A percentile compares a stretch with the other conserved stretches of the same genome.
phyloP scores from a whole-genome alignment of 2,797 vertebrate genomes.

The Amazona ochrocephala region DNA sequence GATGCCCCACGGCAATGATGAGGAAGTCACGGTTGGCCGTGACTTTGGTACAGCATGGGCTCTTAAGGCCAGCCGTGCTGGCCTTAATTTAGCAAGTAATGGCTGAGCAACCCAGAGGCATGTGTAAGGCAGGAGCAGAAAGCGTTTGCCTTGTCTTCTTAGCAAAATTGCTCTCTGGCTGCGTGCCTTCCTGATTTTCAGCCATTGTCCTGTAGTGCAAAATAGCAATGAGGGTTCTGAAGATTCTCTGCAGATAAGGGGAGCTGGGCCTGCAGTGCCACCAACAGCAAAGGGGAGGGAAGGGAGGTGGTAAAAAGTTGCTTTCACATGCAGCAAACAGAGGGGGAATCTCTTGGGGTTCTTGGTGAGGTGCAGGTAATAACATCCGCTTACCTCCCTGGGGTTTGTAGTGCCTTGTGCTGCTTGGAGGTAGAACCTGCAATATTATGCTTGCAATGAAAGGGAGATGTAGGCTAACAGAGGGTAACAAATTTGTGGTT shows the following conservation, averaged over 20 bases:
- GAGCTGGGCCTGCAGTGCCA: background rate
- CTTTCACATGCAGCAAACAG: background rate
- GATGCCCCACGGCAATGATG: accelerated
- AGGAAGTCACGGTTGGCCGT: background rate
- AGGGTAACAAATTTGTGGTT: accelerated
- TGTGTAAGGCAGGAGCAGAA: background rate
- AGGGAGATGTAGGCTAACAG: background rate
- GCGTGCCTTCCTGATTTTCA: background rate
- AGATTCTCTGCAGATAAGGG: background rate
- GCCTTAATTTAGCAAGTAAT: slow-evolving; percentile 27
- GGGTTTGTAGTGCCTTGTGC: background rate
- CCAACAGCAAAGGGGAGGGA: background rate
- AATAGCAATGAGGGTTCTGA: background rate
- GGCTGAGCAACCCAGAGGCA: slow-evolving; percentile 6
- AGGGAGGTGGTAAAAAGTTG: background rate
- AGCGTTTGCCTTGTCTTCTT: background rate
- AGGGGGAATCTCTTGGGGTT: background rate
- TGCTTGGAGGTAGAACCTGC: background rate
- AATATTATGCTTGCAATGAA: background rate
- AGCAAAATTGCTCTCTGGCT: background rate
- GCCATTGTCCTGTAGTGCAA: background rate
- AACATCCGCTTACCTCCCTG: background rate
- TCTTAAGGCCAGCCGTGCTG: background rate
- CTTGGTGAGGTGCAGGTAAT: background rate
- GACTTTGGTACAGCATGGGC: background rate